Evolutionary conservation across 2,113 vertebrate species (phyloP).

Genomic region (Emberiza fucata): DNA sequence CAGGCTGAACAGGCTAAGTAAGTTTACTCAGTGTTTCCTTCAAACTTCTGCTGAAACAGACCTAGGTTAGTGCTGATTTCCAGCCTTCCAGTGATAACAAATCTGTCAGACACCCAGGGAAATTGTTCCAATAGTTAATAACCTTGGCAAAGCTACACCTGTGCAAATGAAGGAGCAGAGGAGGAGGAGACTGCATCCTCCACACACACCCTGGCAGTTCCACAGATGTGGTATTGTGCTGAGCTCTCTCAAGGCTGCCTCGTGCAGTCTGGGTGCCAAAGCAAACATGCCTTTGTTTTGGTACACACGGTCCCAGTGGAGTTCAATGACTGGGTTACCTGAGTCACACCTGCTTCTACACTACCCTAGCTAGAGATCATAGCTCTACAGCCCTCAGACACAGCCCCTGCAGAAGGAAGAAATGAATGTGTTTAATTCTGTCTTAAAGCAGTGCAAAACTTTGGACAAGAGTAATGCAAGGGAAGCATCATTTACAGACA

Average conservation of each 20-base stretch:
- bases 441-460: neutral
- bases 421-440: neutral
- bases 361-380: neutral
- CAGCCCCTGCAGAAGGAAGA: neutral
- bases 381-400: neutral
- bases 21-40: neutral
- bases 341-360: neutral
- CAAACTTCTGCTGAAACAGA: neutral
- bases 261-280: neutral
- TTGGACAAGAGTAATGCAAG: neutral
- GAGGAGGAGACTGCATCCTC: neutral
- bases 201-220: neutral
- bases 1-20: neutral
- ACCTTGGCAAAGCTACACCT: neutral
- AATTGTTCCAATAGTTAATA: neutral
- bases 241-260: neutral
- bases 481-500: neutral
- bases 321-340: neutral
- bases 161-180: neutral
- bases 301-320: neutral
- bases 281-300: neutral
- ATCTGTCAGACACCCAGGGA: neutral
- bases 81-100: neutral
- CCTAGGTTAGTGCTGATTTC: neutral
- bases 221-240: fast-evolving